These are phyloP conservation scores for Pelodiscus sinensis DNA, from an alignment of 2,113 vertebrate species.

Conservation along the genomic window DNA sequence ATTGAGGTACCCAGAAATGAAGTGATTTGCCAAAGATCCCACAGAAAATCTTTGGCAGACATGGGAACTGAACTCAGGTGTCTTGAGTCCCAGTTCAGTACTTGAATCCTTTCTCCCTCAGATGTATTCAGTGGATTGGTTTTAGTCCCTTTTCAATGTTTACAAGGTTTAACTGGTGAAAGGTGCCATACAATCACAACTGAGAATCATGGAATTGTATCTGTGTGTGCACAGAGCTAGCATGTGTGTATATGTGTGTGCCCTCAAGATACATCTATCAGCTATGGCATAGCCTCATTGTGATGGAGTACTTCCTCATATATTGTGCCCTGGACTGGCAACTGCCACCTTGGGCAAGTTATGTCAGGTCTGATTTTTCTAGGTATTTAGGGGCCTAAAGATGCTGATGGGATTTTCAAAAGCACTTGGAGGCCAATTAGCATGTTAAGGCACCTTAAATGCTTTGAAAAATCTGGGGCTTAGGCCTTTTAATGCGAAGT, in stretches of 20 bases:
- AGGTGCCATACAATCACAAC: neutral
- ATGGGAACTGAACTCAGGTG: constrained; percentile 15
- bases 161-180: neutral
- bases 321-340: neutral
- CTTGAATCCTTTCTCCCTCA: neutral
- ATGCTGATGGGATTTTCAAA: neutral
- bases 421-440: neutral
- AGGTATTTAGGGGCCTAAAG: neutral
- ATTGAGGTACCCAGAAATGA: neutral
- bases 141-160: neutral
- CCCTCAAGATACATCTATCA: neutral
- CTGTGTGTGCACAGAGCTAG: fast-evolving
- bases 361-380: neutral
- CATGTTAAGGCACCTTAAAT: neutral
- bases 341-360: neutral
- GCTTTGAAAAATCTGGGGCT: neutral
- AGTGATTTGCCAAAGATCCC: neutral
- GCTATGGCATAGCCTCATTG: neutral
- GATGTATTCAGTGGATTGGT: constrained; percentile 11
- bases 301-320: neutral
- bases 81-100: neutral
- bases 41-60: neutral
- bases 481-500: neutral
- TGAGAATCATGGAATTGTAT: neutral
- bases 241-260: neutral